Base-by-base conservation (phyloP, 2,797 vertebrate species). In the Epinephelus coioides region DNA sequence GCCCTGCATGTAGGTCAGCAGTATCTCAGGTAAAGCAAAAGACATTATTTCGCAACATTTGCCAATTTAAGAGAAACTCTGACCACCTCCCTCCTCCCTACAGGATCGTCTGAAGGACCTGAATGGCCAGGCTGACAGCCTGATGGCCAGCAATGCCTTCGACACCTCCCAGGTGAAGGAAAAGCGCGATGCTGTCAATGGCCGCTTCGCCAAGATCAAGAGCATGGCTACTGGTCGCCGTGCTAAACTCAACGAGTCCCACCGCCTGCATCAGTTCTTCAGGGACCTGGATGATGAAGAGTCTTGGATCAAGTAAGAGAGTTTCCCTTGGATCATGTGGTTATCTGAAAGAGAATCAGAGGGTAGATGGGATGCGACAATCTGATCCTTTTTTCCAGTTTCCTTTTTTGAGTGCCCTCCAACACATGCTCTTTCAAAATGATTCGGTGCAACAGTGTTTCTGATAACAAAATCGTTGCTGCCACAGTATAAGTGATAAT, bases 191-290 rank as follows among this genome's bases (percentile, higher is more conserved):
- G 96, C 97, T 0, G 97, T 99, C 86, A 99, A 99, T 0, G 92
- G 95, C 0, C 97, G 98, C 64, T 99, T 99, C 53, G 87, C 95
- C 72, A 97, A 98, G 88, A 99, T 99, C 89, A 97, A 98, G 94
- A 96, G 90, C 84, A 99, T 99, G 98, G 98, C 98, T 0, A 91
- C 93, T 0, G 95, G 96, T 0, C 96, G 98, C 11, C 96, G 97
- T 0, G 96, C 97, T 2, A 96, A 96, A 72, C 96, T 99, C 40
- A 99, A 97, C 0, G 98, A 99, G 89, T 99, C 98, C 11, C 98
- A 99, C 82, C 97, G 98, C 57, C 92, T 99, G 92, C 98, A 99
- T 83, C 98, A 99, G 95, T 99, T 99, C 93, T 99, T 99, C 94
- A 96, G 98, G 12, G 98, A 99, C 88, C 96, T 99, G 95, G 98